These are phyloP conservation scores for Barypeithes pellucidus DNA, from an alignment of 2,888 invertebrate species.

Conservation along the genomic window DNA sequence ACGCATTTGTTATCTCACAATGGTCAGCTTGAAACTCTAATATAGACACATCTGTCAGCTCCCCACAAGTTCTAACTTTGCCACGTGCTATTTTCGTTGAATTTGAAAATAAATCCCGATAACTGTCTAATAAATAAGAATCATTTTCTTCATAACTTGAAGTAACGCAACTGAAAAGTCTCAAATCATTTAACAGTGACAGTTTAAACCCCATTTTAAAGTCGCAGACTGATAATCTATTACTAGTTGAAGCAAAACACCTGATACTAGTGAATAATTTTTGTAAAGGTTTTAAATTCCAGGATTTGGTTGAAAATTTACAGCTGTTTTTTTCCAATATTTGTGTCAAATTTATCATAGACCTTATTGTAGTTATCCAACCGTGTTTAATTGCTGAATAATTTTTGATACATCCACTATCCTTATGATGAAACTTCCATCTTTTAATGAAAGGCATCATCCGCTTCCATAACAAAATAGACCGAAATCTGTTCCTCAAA, in stretches of 20 bases:
- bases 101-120: background rate
- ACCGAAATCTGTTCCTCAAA: background rate
- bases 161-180: background rate
- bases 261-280: background rate
- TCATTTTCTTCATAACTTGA: slow-evolving; percentile 1
- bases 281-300: background rate
- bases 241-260: background rate
- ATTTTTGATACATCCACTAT: background rate
- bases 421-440: background rate
- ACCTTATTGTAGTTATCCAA: slow-evolving; percentile 11
- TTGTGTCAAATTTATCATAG: background rate
- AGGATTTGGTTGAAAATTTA: background rate
- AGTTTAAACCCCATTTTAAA: background rate
- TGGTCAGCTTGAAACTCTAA: background rate
- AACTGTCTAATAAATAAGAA: slow-evolving; percentile 3
- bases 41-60: background rate
- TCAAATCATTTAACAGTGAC: slow-evolving; percentile 2
- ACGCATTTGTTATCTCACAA: background rate
- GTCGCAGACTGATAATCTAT: background rate
- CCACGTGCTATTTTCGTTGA: background rate
- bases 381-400: background rate
- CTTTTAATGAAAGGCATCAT: background rate
- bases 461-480: background rate
- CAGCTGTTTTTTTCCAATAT: background rate
- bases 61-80: background rate